Percentiles rank a stretch among this genome's conserved stretches.
Conservation (phyloP, 30 jellyfish, hydroid and myxozoan species). For the Phacellophora camtschatica region DNA sequence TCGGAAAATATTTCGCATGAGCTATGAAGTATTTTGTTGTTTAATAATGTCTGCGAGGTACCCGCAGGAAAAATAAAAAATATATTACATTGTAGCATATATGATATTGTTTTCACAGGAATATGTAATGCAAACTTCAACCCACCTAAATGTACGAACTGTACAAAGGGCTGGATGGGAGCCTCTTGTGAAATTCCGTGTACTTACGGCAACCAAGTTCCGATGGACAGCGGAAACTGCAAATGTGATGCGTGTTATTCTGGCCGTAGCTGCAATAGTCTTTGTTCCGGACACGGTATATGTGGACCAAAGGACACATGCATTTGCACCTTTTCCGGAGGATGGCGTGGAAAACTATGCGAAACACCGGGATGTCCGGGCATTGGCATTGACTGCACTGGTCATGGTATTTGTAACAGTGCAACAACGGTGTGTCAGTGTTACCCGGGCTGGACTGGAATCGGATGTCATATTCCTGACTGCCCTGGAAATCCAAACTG, state of each 20-base stretch:
- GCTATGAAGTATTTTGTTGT: no score
- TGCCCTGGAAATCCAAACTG: conserved; percentile 75
- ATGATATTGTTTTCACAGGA: no score
- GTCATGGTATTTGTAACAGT: conserved; percentile 57
- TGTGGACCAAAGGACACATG: conserved; percentile 33
- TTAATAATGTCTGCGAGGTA: no score
- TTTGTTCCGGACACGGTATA: conserved; percentile 64
- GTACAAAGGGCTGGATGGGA: conserved; percentile 70
- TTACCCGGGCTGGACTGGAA: conserved; percentile 64
- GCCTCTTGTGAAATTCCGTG: conserved; percentile 62
- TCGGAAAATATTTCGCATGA: no score
- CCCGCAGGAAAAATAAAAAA: no score
- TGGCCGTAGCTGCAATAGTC: conserved; percentile 65
- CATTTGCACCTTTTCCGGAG: conserved; percentile 46
- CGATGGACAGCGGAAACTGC: conserved; percentile 68
- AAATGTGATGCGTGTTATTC: conserved; percentile 53
- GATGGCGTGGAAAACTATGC: conserved; percentile 68
- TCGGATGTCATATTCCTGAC: conserved; percentile 64
- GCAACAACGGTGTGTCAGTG: conserved; percentile 30
- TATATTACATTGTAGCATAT: no score
- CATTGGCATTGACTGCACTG: conserved; percentile 36
- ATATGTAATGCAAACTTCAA: conserved; percentile 31
- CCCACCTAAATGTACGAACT: conserved; percentile 65
- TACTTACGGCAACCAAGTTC: conserved; percentile 41
- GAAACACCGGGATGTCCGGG: conserved; percentile 74